A percentile compares a stretch with the other conserved stretches of the same genome.
phyloP scores from a whole-genome alignment of 2,797 vertebrate species.

The Epinephelus coioides region DNA sequence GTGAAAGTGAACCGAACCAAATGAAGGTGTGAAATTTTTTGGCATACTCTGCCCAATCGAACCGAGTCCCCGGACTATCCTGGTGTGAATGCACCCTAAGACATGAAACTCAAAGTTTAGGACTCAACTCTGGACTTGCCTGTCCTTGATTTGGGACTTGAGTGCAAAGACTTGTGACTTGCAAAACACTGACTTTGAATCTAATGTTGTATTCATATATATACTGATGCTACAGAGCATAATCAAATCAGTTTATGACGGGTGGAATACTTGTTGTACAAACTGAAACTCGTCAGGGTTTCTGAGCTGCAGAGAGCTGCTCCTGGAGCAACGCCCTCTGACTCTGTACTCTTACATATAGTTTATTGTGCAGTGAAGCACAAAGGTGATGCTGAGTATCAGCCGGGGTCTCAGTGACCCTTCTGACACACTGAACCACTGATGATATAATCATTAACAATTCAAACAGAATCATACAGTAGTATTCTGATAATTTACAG shows the following conservation, averaged over 20 bases:
- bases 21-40: too few relatives aligned
- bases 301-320: background rate
- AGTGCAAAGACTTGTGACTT: too few relatives aligned
- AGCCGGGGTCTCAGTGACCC: background rate
- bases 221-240: background rate
- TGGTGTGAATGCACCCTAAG: too few relatives aligned
- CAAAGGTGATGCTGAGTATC: conserved; percentile 18
- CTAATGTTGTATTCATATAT: background rate
- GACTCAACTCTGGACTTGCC: too few relatives aligned
- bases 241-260: background rate
- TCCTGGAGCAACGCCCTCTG: background rate
- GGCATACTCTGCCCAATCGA: too few relatives aligned
- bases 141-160: too few relatives aligned
- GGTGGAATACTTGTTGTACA: background rate
- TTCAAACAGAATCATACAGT: background rate
- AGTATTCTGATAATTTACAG: background rate
- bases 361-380: conserved; percentile 12
- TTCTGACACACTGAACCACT: background rate
- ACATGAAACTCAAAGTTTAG: too few relatives aligned
- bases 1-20: too few relatives aligned
- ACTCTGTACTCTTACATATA: background rate
- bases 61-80: too few relatives aligned
- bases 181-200: too few relatives aligned
- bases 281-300: background rate
- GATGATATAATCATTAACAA: conserved; percentile 24